A percentile compares a stretch with the other conserved stretches of the same genome.
These are phyloP conservation scores for Gobiocypris rarus DNA, from an alignment of 2,113 vertebrate species.

Conservation along the genomic window DNA sequence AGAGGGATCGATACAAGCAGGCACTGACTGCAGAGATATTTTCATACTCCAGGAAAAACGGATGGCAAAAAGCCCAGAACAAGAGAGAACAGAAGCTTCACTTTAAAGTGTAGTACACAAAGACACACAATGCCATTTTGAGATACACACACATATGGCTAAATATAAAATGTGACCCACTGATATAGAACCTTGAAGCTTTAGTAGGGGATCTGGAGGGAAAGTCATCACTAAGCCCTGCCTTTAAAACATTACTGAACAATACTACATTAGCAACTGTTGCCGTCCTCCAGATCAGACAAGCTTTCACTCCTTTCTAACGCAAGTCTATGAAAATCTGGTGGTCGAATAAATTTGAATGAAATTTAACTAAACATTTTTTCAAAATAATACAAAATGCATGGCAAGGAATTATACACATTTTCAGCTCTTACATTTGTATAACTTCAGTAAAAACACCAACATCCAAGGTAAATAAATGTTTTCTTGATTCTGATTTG, in stretches of 20 bases:
- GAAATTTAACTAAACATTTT: background rate
- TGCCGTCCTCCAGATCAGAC: background rate
- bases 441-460: too few relatives aligned
- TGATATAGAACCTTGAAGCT: constrained; percentile 1
- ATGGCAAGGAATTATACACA: background rate
- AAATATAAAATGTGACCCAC: constrained; percentile 3
- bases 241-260: background rate
- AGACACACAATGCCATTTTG: constrained; percentile 1
- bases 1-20: constrained; percentile 4
- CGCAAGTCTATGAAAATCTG: background rate
- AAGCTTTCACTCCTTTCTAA: background rate
- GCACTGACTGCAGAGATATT: constrained; percentile 18
- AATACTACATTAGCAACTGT: background rate
- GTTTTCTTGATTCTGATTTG: background rate
- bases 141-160: background rate
- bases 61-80: constrained; percentile 30
- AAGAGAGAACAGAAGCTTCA: background rate
- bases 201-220: background rate
- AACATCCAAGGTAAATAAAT: too few relatives aligned
- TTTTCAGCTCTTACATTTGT: background rate
- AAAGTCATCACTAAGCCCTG: background rate
- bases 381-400: background rate
- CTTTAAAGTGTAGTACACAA: constrained; percentile 1
- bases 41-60: constrained; percentile 6
- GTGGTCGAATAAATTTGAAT: too few relatives aligned